Evolutionary conservation across 2,113 vertebrate genomes (phyloP).

Genomic region (Pseudorectes ferrugineus): DNA sequence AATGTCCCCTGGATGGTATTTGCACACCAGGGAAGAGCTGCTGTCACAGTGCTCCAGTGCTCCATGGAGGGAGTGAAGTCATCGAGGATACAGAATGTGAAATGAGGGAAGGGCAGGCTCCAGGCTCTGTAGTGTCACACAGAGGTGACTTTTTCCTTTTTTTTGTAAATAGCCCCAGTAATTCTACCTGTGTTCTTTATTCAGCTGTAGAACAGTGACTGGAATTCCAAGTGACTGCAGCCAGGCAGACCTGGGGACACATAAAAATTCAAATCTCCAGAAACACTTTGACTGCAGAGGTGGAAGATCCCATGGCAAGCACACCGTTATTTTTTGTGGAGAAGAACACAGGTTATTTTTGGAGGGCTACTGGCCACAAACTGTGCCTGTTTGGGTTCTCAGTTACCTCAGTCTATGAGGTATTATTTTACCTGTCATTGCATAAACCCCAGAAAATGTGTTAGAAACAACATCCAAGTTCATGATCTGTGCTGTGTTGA

Average conservation of each 20-base stretch:
- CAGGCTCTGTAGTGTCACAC: background rate
- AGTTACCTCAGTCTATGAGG: fast-evolving
- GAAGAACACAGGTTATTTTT: background rate
- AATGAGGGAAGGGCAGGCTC: background rate
- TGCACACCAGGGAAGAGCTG: background rate
- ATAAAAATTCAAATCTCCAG: background rate
- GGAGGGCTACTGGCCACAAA: background rate
- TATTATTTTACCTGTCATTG: background rate
- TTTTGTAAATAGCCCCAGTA: background rate
- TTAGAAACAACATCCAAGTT: background rate
- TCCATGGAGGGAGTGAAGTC: background rate
- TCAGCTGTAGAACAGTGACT: background rate
- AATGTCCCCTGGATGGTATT: slow-evolving; percentile 1
- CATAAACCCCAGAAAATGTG: background rate
- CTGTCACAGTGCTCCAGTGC: background rate
- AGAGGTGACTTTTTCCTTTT: background rate
- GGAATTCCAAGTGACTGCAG: background rate
- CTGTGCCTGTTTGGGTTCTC: background rate
- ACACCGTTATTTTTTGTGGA: background rate
- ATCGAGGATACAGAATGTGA: background rate
- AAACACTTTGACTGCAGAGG: fast-evolving
- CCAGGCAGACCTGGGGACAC: background rate
- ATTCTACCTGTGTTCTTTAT: background rate
- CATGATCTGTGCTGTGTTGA: background rate
- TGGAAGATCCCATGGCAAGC: background rate